Percentiles rank a stretch among this genome's conserved stretches.
phyloP scores from a whole-genome alignment of 2,797 vertebrate genomes.

The Sternarchorhynchus goeldii region DNA sequence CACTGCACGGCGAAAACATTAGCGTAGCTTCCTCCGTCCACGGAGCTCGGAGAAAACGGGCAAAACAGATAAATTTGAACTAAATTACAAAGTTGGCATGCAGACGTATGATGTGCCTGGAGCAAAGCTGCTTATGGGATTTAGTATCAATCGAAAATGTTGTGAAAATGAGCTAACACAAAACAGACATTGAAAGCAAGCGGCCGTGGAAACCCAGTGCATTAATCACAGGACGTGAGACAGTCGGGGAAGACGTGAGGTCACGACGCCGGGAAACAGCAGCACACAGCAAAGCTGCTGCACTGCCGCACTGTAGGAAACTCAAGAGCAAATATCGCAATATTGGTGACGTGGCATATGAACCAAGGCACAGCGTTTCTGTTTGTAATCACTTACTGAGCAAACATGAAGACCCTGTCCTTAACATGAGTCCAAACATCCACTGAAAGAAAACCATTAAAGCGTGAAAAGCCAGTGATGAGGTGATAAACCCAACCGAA shows the following conservation, averaged over 20 bases:
- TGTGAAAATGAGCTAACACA: conserved; percentile 53
- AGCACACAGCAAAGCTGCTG: not conserved
- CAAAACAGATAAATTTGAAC: conserved; percentile 7
- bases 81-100: conserved; percentile 20
- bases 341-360: too few species aligned
- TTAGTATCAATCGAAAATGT: conserved; percentile 48
- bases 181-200: conserved; percentile 47
- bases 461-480: not conserved
- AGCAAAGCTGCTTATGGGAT: conserved; percentile 59
- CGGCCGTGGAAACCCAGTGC: conserved; percentile 39
- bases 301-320: too few species aligned
- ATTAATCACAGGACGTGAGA: conserved; percentile 41
- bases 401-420: not conserved
- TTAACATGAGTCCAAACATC: too few species aligned
- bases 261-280: not conserved
- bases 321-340: too few species aligned
- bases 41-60: not conserved
- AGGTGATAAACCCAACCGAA: conserved; percentile 1
- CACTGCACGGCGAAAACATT: not conserved
- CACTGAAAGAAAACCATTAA: not conserved
- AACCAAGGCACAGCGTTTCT: too few species aligned
- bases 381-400: not conserved
- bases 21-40: too few species aligned
- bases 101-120: conserved; percentile 17
- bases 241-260: not conserved